Evolutionary conservation across 2,888 invertebrate genomes (phyloP), one percentile per base, ranked within the genome.

Genomic region (Coleophora deauratella): DNA sequence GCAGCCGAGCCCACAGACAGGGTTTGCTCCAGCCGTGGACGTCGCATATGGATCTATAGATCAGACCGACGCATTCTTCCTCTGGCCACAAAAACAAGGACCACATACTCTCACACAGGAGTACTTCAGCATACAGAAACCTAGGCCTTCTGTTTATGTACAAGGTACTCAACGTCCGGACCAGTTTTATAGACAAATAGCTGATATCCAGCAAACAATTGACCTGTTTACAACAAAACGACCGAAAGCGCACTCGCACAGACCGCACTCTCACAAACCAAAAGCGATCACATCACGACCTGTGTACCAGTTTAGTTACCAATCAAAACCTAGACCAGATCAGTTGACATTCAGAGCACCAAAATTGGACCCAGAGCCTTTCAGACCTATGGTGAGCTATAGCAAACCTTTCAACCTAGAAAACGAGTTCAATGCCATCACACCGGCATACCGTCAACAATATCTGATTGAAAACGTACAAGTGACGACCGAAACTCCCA

Each of bases 251-350:
- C 74, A 87, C 44, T 67, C 74, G 10, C 73, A 74, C 43, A 67
- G 79, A 46, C 67, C 68, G 13, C 72, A 78, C 43, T 56, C 64
- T 14, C 79, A 76, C 56, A 81, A 88, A 59, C 79, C 86, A 7
- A 88, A 88, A 59, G 72, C 87, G 9, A 72, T 78, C 11, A 74
- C 87, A 38, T 66, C 88, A 1, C 88, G 90, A 59, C 91, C 92
- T 0, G 73, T 80, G 2, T 93, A 92, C 62, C 92, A 93, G 61
- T 93, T 90, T 63, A 91, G 90, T 57, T 93, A 91, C 59, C 90
- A 93, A 61, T 87, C 90, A 0, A 86, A 89, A 9, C 71, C 69
- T 15, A 73, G 84, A 48, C 84, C 77, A 8, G 86, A 86, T 32
- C 79, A 84, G 36, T 52, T 75, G 14, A 74, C 77, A 2, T 86